Evolutionary conservation across 2,113 vertebrate species (phyloP).

Genomic region (Tachuris rubrigastra): DNA sequence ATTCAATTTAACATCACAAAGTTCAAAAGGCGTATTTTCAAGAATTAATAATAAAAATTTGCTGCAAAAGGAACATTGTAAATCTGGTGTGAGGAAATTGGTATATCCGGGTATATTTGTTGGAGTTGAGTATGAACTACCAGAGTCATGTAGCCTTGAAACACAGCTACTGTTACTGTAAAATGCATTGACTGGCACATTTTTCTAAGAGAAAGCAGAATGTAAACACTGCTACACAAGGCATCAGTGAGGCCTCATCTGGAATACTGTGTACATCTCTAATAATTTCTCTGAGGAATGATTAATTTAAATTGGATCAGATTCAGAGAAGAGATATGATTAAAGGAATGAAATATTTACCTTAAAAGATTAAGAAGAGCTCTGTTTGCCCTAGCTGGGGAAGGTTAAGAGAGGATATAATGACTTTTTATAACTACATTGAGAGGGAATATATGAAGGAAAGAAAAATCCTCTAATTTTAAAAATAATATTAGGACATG

Average conservation of each 20-base stretch:
- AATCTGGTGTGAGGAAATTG: background rate
- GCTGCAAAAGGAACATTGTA: background rate
- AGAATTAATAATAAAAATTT: background rate
- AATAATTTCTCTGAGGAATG: background rate
- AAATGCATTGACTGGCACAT: background rate
- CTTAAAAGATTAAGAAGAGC: background rate
- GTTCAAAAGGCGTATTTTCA: background rate
- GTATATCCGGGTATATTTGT: background rate
- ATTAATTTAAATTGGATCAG: constrained; percentile 13
- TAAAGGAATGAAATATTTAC: constrained; percentile 16
- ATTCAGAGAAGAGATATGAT: background rate
- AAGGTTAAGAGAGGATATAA: background rate
- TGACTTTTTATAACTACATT: background rate
- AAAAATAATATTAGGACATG: background rate
- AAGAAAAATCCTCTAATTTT: background rate
- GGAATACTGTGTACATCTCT: background rate
- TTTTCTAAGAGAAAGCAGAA: background rate
- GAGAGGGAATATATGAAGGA: background rate
- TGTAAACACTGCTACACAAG: background rate
- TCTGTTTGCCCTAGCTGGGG: background rate
- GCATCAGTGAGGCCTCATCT: background rate
- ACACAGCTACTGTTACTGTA: background rate
- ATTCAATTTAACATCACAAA: background rate
- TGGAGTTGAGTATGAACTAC: background rate
- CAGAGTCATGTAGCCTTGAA: background rate